A percentile compares a stretch with the other conserved stretches of the same genome.
These are phyloP conservation scores for Rhamphomyia laevipes DNA, from an alignment of 2,888 invertebrate species.

Conservation along the genomic window DNA sequence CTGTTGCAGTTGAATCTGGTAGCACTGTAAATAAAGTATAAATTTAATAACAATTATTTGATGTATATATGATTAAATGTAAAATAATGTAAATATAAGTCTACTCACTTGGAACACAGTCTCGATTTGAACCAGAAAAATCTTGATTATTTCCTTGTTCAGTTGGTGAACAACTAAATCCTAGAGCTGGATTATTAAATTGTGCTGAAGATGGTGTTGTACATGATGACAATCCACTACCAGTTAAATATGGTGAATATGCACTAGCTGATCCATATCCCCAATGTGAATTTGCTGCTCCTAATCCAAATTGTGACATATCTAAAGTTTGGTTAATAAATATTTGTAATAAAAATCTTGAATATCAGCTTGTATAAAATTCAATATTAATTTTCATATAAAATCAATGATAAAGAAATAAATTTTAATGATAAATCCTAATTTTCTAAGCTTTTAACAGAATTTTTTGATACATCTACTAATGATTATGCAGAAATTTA, in stretches of 20 bases:
- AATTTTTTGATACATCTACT: too few relatives aligned
- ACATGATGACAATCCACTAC: slow-evolving; percentile 57
- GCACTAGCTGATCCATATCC: slow-evolving; percentile 77
- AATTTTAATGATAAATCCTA: not conserved
- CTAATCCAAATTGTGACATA: slow-evolving; percentile 76
- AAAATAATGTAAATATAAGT: not conserved
- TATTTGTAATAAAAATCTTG: too few relatives aligned
- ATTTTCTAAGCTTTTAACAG: too few relatives aligned
- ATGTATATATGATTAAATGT: not conserved
- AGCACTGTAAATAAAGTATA: slow-evolving; percentile 43
- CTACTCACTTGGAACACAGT: slow-evolving; percentile 38
- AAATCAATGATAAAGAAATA: not conserved
- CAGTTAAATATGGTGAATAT: slow-evolving; percentile 71
- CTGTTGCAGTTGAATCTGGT: slow-evolving; percentile 65
- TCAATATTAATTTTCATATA: not conserved
- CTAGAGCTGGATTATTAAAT: slow-evolving; percentile 63
- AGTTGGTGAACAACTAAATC: slow-evolving; percentile 57
- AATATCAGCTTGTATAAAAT: not conserved
- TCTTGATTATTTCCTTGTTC: slow-evolving; percentile 49
- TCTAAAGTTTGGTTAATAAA: too few relatives aligned
- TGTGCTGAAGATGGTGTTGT: slow-evolving; percentile 58
- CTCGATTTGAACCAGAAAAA: slow-evolving; percentile 46
- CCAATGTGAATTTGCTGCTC: slow-evolving; percentile 79
- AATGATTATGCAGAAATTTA: too few relatives aligned
- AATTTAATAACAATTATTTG: not conserved